phyloP scores from a whole-genome alignment of 2,797 vertebrate species.

The Bufotes viridis region DNA sequence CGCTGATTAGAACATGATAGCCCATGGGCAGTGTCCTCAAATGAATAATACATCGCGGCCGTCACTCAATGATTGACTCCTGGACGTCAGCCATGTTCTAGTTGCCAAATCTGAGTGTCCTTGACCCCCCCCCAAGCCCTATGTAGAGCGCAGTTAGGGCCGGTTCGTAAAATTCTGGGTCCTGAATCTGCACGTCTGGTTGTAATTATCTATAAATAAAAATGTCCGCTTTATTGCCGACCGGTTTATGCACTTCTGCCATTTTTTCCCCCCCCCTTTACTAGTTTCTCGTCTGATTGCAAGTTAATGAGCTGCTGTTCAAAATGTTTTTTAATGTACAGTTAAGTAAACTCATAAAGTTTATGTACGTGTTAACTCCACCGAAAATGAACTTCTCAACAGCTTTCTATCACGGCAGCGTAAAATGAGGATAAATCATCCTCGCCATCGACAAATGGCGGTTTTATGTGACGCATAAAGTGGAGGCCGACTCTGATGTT shows the following conservation, averaged over 20 bases:
- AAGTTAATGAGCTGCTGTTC: constrained; percentile 59
- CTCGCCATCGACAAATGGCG: background rate
- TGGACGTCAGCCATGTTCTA: constrained; percentile 49
- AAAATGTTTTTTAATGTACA: constrained; percentile 57
- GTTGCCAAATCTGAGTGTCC: constrained; percentile 48
- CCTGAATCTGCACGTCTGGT: background rate
- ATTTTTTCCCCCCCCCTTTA: constrained; percentile 14
- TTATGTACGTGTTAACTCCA: constrained; percentile 53
- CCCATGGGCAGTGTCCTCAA: constrained; percentile 56
- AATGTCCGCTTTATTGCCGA: constrained; percentile 42
- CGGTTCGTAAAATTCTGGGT: constrained; percentile 21
- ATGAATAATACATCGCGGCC: constrained; percentile 51
- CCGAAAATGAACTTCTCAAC: constrained; percentile 23
- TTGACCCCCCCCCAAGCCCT: constrained; percentile 44
- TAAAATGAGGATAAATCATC: constrained; percentile 28
- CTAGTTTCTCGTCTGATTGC: constrained; percentile 55
- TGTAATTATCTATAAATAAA: constrained; percentile 54
- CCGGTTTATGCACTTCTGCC: constrained; percentile 33
- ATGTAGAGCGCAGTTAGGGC: constrained; percentile 37
- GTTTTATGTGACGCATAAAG: constrained; percentile 16
- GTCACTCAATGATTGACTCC: constrained; percentile 49
- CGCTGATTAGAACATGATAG: constrained; percentile 55
- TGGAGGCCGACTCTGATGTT: background rate
- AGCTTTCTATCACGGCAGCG: constrained; percentile 16
- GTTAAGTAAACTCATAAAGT: constrained; percentile 55